Evolutionary conservation across 2,797 vertebrate species (phyloP), one percentile per base, ranked within the genome.

Genomic region (Pempheris klunzingeri): DNA sequence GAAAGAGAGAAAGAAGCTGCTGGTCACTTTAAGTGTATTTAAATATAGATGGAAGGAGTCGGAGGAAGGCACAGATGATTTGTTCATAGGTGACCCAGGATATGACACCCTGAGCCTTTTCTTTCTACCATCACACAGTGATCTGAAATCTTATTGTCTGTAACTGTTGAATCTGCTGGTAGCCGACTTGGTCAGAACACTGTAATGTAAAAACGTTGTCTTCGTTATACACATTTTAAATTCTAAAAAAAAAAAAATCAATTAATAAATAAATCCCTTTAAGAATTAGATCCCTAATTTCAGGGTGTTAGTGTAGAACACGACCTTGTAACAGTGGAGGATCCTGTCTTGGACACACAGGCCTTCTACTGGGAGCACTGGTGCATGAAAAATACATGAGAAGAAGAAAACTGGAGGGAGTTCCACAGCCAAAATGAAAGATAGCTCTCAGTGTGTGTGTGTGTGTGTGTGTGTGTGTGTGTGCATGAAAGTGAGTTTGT

Each of bases 321-420:
- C 81, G 86, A 85, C 88, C 80, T 87, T 90, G 84, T 62, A 64
- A 38, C 10, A 58, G 68, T 41, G 43, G 20, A 43, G 30, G 47
- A 60, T 53, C 64, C 13, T 73, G 59, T 66, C 3, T 28, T 60
- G 52, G 67, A 74, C 60, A 73, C 57, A 71, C 22, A 46, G 61
- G 54, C 71, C 43, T 65, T 77, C 82, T 44, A 50, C 79, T 80
- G 78, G 76, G 80, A 78, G 39, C 65, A 62, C 62, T 39, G 28
- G 30, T 57, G 55, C 78, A 90, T 92, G 71, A 92, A 93, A 90
- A 89, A 92, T 91, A 69, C 67, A 91, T 83, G 55, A 71, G 69
- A 80, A 50, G 64, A 70, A 58, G 62, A 66, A 80, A 83, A 72
- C 52, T 82, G 78, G 26, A 80, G 61, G 75, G 59, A 62, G 49